These are phyloP conservation scores for Halictus ligatus DNA, from an alignment of 2,888 invertebrate species.

Conservation along the genomic window DNA sequence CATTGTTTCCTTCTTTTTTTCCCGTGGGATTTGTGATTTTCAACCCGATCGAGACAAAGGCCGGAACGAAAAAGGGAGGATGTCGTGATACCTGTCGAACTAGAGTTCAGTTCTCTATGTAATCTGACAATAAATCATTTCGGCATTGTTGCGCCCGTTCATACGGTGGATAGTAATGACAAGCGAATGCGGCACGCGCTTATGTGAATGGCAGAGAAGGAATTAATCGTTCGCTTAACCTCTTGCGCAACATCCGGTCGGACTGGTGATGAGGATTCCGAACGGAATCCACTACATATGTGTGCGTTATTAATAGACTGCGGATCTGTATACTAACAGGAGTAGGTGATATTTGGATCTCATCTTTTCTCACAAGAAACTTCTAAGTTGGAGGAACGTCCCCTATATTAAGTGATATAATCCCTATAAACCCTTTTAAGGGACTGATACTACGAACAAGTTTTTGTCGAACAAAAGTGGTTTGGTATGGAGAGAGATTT, in stretches of 20 bases:
- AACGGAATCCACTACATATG: background rate
- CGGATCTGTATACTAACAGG: background rate
- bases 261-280: background rate
- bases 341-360: background rate
- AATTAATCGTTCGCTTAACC: background rate
- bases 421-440: too few relatives aligned
- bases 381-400: background rate
- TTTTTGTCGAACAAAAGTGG: too few relatives aligned
- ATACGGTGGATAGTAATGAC: background rate
- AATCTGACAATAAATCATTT: background rate
- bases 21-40: background rate
- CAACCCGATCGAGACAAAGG: slow-evolving; percentile 16
- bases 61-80: background rate
- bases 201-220: background rate
- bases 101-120: background rate
- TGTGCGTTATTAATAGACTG: background rate
- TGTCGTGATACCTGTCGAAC: background rate
- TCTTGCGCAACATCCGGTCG: background rate
- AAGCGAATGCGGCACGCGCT: background rate
- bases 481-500: too few relatives aligned
- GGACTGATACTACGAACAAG: too few relatives aligned
- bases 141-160: background rate
- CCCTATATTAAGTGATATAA: too few relatives aligned
- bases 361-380: background rate
- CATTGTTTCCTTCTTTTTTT: slow-evolving; percentile 18